phyloP scores from a whole-genome alignment of 1,140 invertebrate genomes.

The Phymastichus coffea region DNA sequence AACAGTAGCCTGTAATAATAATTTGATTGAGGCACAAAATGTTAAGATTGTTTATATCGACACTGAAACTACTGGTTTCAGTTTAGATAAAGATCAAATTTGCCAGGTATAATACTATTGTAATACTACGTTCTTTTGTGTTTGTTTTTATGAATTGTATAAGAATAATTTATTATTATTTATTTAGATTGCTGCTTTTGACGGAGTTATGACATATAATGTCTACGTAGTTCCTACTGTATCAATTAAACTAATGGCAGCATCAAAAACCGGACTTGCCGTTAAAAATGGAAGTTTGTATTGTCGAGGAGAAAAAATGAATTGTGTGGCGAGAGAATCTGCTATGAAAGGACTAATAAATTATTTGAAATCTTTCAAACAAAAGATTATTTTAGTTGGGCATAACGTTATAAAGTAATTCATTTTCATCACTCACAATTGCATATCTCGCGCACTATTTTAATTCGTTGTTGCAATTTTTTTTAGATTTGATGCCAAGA shows the following conservation, averaged over 20 bases:
- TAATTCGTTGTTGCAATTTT: too few relatives aligned
- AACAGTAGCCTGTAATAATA: neutral
- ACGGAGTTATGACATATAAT: conserved; percentile 9
- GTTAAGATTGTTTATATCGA: conserved; percentile 9
- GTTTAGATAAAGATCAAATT: neutral
- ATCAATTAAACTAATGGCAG: neutral
- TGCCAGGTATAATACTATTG: too few relatives aligned
- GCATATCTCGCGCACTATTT: too few relatives aligned
- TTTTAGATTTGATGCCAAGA: neutral
- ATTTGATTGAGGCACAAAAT: neutral
- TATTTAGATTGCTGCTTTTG: conserved; percentile 8
- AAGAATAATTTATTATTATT: neutral
- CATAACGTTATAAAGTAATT: too few relatives aligned
- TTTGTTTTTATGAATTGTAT: neutral
- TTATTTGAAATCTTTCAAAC: neutral
- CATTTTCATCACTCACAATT: too few relatives aligned
- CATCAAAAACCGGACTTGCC: conserved; percentile 2
- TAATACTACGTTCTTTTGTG: too few relatives aligned
- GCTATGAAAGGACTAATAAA: neutral
- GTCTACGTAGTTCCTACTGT: conserved; percentile 17
- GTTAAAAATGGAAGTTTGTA: conserved; percentile 17
- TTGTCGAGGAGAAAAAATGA: neutral
- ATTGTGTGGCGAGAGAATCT: neutral
- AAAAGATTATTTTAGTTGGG: neutral
- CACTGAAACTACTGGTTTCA: neutral